phyloP scores from a whole-genome alignment of 2,888 invertebrate genomes.

The Nomada lathburiana region DNA sequence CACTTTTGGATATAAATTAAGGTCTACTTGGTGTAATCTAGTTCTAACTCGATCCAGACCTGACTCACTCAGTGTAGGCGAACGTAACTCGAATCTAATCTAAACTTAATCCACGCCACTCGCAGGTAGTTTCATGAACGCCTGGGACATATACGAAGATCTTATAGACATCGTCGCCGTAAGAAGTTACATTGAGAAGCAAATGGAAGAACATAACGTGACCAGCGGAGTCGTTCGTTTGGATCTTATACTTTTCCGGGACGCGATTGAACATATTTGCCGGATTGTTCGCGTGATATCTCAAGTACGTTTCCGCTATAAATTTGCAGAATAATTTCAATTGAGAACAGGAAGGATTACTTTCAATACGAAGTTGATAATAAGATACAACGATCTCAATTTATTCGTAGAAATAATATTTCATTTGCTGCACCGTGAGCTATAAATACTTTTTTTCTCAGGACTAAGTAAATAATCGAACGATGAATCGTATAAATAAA shows the following conservation, averaged over 20 bases:
- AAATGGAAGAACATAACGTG: constrained; percentile 92
- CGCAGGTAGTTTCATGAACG: constrained; percentile 89
- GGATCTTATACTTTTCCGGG: constrained; percentile 93
- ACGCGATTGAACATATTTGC: constrained; percentile 94
- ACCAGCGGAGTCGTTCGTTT: constrained; percentile 91
- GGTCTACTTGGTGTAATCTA: not conserved
- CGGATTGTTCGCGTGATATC: constrained; percentile 93
- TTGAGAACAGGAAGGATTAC: not conserved
- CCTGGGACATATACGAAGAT: constrained; percentile 92
- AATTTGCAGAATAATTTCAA: not conserved
- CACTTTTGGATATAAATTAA: not conserved
- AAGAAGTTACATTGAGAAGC: constrained; percentile 85
- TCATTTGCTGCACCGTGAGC: too few species aligned
- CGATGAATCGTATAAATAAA: not conserved
- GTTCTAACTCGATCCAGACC: not conserved
- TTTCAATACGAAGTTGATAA: not conserved
- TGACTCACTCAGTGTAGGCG: not conserved
- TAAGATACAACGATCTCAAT: not conserved
- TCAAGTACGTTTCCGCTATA: constrained; percentile 82
- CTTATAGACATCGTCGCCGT: constrained; percentile 87
- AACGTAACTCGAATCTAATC: constrained; percentile 1
- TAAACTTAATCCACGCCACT: not conserved
- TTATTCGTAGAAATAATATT: not conserved
- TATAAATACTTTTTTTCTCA: too few species aligned
- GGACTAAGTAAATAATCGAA: too few species aligned